A percentile compares a stretch with the other conserved stretches of the same genome.
Conservation (phyloP, 2,113 vertebrate genomes). For the Cercocebus atys region DNA sequence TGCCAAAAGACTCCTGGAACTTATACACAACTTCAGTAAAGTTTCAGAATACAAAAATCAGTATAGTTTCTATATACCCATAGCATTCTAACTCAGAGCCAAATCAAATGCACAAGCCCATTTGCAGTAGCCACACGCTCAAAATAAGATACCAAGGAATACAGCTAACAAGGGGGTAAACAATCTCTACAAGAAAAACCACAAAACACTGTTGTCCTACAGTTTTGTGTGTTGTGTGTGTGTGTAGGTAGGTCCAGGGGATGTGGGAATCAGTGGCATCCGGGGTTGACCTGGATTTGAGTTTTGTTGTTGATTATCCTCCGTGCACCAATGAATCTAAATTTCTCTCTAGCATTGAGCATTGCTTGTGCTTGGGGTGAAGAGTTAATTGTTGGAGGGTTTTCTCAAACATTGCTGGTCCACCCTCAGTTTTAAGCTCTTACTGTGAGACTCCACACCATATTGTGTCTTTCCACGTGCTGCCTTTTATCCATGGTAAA, state of each 20-base stretch:
- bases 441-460: neutral
- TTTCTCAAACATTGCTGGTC: neutral
- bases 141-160: too few relatives aligned
- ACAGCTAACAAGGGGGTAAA: too few relatives aligned
- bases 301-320: neutral
- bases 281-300: neutral
- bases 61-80: too few relatives aligned
- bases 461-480: neutral
- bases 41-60: too few relatives aligned
- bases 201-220: too few relatives aligned
- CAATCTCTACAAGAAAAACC: too few relatives aligned
- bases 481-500: neutral
- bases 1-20: too few relatives aligned
- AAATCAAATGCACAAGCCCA: too few relatives aligned
- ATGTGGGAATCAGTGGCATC: neutral
- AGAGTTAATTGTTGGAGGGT: neutral
- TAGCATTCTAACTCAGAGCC: too few relatives aligned
- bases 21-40: too few relatives aligned
- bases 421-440: neutral
- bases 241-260: neutral
- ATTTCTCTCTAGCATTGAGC: neutral
- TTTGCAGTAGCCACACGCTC: too few relatives aligned
- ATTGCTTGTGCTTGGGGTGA: too few relatives aligned
- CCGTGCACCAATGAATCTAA: neutral
- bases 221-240: neutral